Evolutionary conservation across 2,797 vertebrate genomes (phyloP).

Genomic region (Columba guinea): DNA sequence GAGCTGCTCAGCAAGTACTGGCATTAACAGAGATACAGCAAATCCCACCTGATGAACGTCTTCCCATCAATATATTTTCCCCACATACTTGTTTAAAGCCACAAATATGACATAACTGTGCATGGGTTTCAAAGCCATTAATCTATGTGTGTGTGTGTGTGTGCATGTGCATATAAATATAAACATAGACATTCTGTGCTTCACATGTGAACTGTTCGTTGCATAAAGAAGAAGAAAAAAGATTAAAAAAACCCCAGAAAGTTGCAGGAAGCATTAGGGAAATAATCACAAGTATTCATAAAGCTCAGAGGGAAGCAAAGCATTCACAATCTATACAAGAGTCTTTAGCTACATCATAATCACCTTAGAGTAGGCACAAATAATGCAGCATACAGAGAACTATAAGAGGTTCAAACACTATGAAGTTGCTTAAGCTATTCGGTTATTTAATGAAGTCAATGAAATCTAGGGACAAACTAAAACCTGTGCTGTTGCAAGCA

Average conservation of each 20-base stretch:
- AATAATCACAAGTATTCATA: conserved; percentile 39
- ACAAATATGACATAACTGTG: not conserved
- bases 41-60: not conserved
- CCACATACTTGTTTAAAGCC: not conserved
- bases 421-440: conserved; percentile 45
- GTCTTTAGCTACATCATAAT: conserved; percentile 32
- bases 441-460: conserved; percentile 4
- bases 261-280: conserved; percentile 54
- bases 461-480: conserved; percentile 54
- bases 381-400: conserved; percentile 52
- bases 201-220: conserved; percentile 35
- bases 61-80: not conserved
- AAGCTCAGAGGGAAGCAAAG: conserved; percentile 39
- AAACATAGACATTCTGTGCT: conserved; percentile 26
- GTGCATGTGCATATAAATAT: not conserved
- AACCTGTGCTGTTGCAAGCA: conserved; percentile 33
- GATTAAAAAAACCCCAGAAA: not conserved
- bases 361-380: conserved; percentile 44
- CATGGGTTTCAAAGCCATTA: conserved; percentile 15
- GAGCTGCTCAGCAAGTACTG: not conserved
- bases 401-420: conserved; percentile 43
- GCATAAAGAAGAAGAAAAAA: conserved; percentile 42
- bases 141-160: not conserved
- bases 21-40: not conserved
- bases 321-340: conserved; percentile 43